These are phyloP conservation scores for Rapana venosa DNA, from an alignment of 2,888 invertebrate species.

Conservation along the genomic window DNA sequence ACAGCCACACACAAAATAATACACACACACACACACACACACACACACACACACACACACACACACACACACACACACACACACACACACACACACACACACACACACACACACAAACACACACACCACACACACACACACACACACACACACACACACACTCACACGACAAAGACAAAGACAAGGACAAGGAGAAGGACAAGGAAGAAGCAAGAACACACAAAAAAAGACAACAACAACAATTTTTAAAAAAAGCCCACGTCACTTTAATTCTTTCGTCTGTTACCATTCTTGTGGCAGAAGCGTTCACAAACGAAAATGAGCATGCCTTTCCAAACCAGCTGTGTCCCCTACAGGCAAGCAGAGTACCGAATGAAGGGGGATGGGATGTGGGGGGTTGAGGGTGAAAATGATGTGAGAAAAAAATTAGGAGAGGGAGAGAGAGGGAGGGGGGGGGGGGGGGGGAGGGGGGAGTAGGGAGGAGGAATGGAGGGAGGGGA, in stretches of 20 bases:
- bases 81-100: neutral
- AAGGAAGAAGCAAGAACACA: neutral
- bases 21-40: neutral
- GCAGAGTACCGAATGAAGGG: neutral
- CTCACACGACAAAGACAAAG: neutral
- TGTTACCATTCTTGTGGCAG: neutral
- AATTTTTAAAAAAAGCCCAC: too few relatives aligned
- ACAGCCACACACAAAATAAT: neutral
- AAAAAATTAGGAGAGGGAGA: neutral
- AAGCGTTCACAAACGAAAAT: constrained; percentile 16
- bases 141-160: neutral
- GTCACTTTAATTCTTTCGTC: too few relatives aligned
- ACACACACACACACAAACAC: neutral
- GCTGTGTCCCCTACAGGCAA: constrained; percentile 12
- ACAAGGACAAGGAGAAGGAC: neutral
- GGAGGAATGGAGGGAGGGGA: too few relatives aligned
- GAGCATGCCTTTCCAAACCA: constrained; percentile 33
- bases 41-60: neutral
- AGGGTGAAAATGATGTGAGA: neutral
- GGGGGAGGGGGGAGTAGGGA: neutral
- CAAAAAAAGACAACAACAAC: neutral
- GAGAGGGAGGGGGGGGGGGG: neutral
- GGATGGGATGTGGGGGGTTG: neutral
- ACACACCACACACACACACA: neutral
- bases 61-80: neutral